phyloP scores from a whole-genome alignment of 1,140 invertebrate genomes.

The Chironomus tepperi region DNA sequence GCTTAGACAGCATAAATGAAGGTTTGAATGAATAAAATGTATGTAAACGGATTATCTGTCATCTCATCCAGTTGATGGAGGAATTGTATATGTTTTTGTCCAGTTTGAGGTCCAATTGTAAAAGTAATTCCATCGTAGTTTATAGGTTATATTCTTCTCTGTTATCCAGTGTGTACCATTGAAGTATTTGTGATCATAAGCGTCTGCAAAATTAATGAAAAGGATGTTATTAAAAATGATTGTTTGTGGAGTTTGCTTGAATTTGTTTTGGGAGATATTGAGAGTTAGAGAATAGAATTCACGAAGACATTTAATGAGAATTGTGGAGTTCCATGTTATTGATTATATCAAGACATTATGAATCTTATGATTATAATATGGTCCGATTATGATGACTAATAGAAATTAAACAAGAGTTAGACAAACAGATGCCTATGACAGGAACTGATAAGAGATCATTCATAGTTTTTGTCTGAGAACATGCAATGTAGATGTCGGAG shows the following conservation, averaged over 20 bases:
- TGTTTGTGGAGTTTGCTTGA: background rate
- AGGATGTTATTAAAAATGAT: background rate
- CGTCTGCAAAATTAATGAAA: background rate
- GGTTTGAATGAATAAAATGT: background rate
- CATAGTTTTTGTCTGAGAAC: too few relatives aligned
- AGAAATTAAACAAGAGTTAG: too few relatives aligned
- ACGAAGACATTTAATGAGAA: too few relatives aligned
- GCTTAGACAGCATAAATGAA: background rate
- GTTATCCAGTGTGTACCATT: background rate
- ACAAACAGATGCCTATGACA: too few relatives aligned
- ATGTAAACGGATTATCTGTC: background rate
- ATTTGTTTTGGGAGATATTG: background rate
- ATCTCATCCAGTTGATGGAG: background rate
- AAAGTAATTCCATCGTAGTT: background rate
- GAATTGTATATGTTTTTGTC: background rate
- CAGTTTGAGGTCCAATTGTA: background rate
- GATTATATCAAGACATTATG: too few relatives aligned
- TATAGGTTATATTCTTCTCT: background rate
- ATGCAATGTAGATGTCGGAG: too few relatives aligned
- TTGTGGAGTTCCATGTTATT: too few relatives aligned
- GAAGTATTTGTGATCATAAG: background rate
- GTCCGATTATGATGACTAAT: too few relatives aligned
- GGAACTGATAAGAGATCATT: too few relatives aligned
- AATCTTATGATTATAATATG: too few relatives aligned
- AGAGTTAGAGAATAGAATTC: too few relatives aligned